Conservation (phyloP, 2,797 vertebrate genomes). For the Chloroceryle amazona region DNA sequence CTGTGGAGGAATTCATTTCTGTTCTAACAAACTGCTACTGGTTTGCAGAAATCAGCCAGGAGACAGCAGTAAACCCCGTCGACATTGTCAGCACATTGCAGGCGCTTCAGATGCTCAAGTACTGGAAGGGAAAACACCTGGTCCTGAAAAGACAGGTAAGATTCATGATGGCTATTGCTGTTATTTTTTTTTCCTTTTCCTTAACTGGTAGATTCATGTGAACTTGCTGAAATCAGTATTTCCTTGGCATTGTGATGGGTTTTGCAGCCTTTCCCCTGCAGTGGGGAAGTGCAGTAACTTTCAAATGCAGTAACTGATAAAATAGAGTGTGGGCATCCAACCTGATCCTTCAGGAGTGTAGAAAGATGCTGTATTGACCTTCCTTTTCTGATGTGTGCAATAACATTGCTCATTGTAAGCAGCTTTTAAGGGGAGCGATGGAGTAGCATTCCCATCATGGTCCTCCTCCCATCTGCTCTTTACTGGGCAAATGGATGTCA, state of each 20-base stretch:
- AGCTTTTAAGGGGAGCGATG: neutral
- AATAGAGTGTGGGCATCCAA: accelerated
- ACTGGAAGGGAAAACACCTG: constrained; percentile 99
- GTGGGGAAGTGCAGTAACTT: neutral
- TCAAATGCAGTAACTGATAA: neutral
- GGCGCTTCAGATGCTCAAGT: constrained; percentile 99
- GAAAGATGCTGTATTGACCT: neutral
- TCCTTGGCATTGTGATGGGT: neutral
- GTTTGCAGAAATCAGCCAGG: constrained; percentile 96
- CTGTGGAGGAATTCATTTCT: neutral
- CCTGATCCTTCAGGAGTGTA: neutral
- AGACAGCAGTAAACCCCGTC: constrained; percentile 97
- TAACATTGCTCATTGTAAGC: accelerated
- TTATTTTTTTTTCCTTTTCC: neutral
- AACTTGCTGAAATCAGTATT: neutral
- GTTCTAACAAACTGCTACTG: neutral
- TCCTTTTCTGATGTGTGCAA: neutral
- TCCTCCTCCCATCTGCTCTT: neutral
- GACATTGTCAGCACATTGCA: constrained; percentile 99
- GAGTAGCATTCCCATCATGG: neutral
- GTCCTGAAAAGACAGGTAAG: constrained; percentile 97
- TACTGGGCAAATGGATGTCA: neutral
- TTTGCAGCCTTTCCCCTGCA: neutral
- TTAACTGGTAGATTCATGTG: neutral
- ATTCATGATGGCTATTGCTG: neutral